phyloP scores from a whole-genome alignment of 2,113 vertebrate genomes.

The Catagonus wagneri region DNA sequence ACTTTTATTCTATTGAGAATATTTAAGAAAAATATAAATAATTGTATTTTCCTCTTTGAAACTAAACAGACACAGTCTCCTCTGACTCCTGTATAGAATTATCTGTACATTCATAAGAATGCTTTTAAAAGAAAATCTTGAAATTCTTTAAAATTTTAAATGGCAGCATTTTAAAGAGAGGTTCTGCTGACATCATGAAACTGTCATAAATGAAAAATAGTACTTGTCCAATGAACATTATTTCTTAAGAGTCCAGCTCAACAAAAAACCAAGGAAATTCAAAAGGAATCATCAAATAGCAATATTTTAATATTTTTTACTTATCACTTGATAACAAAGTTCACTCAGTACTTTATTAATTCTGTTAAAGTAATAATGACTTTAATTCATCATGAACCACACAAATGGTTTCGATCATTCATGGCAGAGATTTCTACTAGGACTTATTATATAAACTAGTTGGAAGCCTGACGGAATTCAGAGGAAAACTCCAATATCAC shows the following conservation, averaged over 20 bases:
- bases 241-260: slow-evolving; percentile 16
- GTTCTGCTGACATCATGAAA: neutral
- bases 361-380: slow-evolving; percentile 48
- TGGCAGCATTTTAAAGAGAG: neutral
- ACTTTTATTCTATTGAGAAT: slow-evolving; percentile 27
- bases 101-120: neutral
- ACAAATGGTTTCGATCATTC: slow-evolving; percentile 41
- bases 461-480: neutral
- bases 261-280: slow-evolving; percentile 1
- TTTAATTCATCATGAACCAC: slow-evolving; percentile 27
- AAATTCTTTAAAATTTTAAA: slow-evolving; percentile 20
- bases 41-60: neutral
- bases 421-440: neutral
- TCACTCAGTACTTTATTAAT: slow-evolving; percentile 23
- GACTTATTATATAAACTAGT: slow-evolving; percentile 25
- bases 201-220: neutral
- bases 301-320: neutral
- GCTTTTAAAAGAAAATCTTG: neutral
- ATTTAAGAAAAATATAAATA: neutral
- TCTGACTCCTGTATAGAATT: neutral
- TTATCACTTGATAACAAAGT: slow-evolving; percentile 3
- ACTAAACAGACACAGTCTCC: neutral
- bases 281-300: slow-evolving; percentile 13
- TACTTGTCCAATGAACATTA: neutral
- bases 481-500: neutral